Conservation (phyloP, 2,888 invertebrate species). For the Unio pictorum region DNA sequence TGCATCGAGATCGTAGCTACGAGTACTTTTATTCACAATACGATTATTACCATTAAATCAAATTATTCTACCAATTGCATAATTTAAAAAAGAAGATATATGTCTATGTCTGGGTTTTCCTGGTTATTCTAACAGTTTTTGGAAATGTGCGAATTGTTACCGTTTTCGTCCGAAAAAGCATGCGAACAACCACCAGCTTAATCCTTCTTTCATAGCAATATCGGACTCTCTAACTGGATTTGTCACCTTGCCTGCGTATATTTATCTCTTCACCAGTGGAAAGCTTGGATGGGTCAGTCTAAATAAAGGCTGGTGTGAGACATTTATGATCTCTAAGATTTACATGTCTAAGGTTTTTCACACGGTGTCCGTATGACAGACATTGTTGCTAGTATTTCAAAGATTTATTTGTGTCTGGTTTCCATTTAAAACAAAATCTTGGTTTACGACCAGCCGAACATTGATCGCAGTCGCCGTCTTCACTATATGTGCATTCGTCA, state of each 20-base stretch:
- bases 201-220: constrained; percentile 1
- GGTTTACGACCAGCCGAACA: not conserved
- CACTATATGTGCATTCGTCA: constrained; percentile 6
- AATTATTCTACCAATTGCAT: no score
- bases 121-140: no score
- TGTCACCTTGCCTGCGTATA: constrained; percentile 15
- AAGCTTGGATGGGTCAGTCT: not conserved
- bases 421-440: constrained; percentile 10
- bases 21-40: no score
- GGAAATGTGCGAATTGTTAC: no score
- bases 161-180: no score
- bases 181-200: no score
- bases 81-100: no score
- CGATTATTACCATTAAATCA: no score
- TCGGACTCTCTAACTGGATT: constrained; percentile 18
- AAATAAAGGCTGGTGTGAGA: constrained; percentile 9
- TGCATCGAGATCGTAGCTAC: no score
- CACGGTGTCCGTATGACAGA: constrained; percentile 37
- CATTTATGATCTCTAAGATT: constrained; percentile 25
- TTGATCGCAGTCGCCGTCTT: constrained; percentile 10
- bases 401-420: constrained; percentile 17
- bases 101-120: no score
- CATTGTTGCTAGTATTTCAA: constrained; percentile 32
- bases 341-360: constrained; percentile 30
- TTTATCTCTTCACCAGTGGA: not conserved